Conservation (phyloP, 30 jellyfish, hydroid and myxozoan species). For the Aurelia coerulea region DNA sequence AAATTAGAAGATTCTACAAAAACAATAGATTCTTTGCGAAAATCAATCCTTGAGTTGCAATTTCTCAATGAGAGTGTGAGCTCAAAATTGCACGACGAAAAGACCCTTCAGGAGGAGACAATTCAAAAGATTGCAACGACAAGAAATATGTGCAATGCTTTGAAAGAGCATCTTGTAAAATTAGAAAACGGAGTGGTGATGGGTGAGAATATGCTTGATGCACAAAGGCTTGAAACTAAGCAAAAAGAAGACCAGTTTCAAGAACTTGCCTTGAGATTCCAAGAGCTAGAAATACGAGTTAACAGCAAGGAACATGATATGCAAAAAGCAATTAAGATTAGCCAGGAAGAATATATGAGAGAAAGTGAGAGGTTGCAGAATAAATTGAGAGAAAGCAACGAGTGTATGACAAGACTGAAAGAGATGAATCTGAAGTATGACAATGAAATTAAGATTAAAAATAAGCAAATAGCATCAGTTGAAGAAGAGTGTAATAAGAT, state of each 20-base stretch:
- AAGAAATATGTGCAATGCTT: constrained; percentile 89
- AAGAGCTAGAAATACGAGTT: constrained; percentile 77
- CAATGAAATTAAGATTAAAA: not conserved
- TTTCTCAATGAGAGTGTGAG: constrained; percentile 82
- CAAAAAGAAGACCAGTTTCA: constrained; percentile 65
- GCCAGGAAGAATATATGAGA: constrained; percentile 13
- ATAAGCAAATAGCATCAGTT: constrained; percentile 11
- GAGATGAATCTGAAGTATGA: constrained; percentile 12
- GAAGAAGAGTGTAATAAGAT: constrained; percentile 4
- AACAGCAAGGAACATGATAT: constrained; percentile 41
- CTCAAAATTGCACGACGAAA: constrained; percentile 82
- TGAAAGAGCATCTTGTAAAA: constrained; percentile 83
- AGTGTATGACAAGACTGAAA: not conserved
- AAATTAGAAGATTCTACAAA: constrained; percentile 76
- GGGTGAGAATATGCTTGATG: constrained; percentile 78
- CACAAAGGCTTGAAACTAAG: constrained; percentile 40
- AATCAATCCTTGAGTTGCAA: constrained; percentile 91
- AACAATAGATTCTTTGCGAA: constrained; percentile 88
- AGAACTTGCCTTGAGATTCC: constrained; percentile 82
- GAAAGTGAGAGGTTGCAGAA: constrained; percentile 16
- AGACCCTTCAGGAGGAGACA: constrained; percentile 80
- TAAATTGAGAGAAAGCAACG: constrained; percentile 37
- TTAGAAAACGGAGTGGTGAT: constrained; percentile 71
- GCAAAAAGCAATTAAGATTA: constrained; percentile 13
- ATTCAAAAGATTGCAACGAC: constrained; percentile 82